A percentile compares a stretch with the other conserved stretches of the same genome.
Evolutionary conservation across 2,113 vertebrate genomes (phyloP).

Genomic region (Melierax canorus): DNA sequence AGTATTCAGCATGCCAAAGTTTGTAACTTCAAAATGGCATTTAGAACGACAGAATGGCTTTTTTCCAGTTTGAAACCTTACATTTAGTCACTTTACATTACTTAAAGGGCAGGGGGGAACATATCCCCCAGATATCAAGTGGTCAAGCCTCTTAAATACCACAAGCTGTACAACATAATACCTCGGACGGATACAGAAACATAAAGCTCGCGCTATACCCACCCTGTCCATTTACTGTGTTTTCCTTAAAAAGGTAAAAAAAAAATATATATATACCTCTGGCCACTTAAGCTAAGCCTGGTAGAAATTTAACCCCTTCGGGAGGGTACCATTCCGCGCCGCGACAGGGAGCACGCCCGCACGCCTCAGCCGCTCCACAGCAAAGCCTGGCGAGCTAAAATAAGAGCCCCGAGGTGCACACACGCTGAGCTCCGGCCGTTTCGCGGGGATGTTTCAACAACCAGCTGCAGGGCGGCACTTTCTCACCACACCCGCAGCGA

Average conservation of each 20-base stretch:
- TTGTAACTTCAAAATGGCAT: not conserved
- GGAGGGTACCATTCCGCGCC: not conserved
- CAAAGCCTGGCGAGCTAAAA: not conserved
- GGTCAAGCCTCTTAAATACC: not conserved
- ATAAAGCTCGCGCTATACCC: not conserved
- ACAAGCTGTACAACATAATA: rapidly evolving
- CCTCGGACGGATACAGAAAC: rapidly evolving
- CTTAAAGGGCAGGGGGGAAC: rapidly evolving
- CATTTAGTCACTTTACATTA: not conserved
- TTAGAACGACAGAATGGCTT: not conserved
- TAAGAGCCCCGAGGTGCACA: not conserved
- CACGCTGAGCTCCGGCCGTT: not conserved
- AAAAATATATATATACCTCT: not conserved
- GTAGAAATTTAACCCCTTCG: rapidly evolving
- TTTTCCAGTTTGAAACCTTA: not conserved
- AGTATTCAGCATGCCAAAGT: not conserved
- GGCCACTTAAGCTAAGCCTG: not conserved
- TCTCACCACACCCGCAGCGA: not conserved
- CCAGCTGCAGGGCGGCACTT: not conserved
- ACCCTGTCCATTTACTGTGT: too few species aligned
- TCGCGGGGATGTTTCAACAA: rapidly evolving
- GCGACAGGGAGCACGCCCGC: not conserved
- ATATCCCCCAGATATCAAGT: rapidly evolving
- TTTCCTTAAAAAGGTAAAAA: not conserved
- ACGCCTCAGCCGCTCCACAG: not conserved